phyloP scores from a whole-genome alignment of 1,140 invertebrate species.

The Planococcus citri region DNA sequence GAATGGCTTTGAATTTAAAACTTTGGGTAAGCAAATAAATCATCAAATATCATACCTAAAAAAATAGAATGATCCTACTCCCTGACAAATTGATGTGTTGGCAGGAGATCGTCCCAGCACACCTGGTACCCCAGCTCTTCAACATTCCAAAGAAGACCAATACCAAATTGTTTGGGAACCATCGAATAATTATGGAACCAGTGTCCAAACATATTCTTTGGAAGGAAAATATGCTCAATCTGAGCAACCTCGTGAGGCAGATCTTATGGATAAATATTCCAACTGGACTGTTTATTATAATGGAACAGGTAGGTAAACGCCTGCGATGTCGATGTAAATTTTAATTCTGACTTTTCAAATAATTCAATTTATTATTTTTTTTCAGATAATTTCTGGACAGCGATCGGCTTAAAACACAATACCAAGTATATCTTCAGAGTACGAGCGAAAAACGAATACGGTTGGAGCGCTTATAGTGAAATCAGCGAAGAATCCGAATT shows the following conservation, averaged over 20 bases:
- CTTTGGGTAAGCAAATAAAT: slow-evolving; percentile 43
- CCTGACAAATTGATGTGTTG: slow-evolving; percentile 6
- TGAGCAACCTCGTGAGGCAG: not conserved
- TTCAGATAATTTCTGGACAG: slow-evolving; percentile 61
- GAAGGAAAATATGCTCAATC: slow-evolving; percentile 35
- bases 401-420: slow-evolving; percentile 46
- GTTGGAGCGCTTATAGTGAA: slow-evolving; percentile 55
- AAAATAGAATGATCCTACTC: too few species aligned
- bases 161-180: slow-evolving; percentile 61
- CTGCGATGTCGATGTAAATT: not conserved
- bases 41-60: too few species aligned
- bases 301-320: slow-evolving; percentile 44
- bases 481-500: slow-evolving; percentile 11
- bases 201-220: slow-evolving; percentile 44
- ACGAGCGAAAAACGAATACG: slow-evolving; percentile 61
- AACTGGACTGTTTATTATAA: slow-evolving; percentile 65
- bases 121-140: slow-evolving; percentile 51
- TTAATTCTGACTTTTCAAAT: not conserved
- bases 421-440: slow-evolving; percentile 60
- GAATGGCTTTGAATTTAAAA: slow-evolving; percentile 58
- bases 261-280: not conserved
- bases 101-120: slow-evolving; percentile 49
- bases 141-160: slow-evolving; percentile 46
- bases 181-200: slow-evolving; percentile 50
- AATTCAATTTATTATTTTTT: slow-evolving; percentile 24